Evolutionary conservation across 2,888 invertebrate genomes (phyloP), one percentile per base, ranked within the genome.

Genomic region (Nymphalis polychloros): DNA sequence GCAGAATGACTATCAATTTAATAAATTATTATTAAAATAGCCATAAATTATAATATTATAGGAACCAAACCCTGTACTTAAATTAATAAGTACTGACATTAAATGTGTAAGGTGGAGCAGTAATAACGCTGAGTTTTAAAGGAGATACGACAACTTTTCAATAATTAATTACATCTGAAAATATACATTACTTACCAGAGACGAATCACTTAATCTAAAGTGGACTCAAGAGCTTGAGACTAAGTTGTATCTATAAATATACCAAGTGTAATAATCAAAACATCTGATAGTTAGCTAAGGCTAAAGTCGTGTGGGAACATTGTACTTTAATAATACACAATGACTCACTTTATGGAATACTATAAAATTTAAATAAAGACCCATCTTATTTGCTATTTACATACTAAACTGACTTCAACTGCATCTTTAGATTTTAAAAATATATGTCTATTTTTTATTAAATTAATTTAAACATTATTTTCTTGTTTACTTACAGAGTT

Each of bases 231-330:
- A 55, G 27, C 13, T 61, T 61, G 63, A 66, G 59, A 68, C 52
- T 52, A 63, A 55, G 46, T 47, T 59, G 31, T 46, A 57, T 55
- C 53, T 66, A 64, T 59, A 67, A 52, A 57, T 57, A 57, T 59
- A 63, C 53, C 60, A 50, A 63, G 50, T 52, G 59, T 57, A 62
- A 59, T 47, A 47, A 63, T 66, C 63, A 50, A 48, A 70, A 61
- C 59, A 61, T 64, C 67, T 70, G 64, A 64, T 59, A 52, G 20
- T 50, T 49, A n/a, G 19, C 41, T 47, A 57, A 67, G 55, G 35
- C 64, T 59, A 8, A 67, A 64, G 64, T 61, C 41, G 61, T 67
- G 62, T 70, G 70, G 61, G 70, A 70, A 67, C 67, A 64, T 67
- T 64, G 67, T 62, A 67, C 47, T 48, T 64, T 59, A 57, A 63